phyloP scores from a whole-genome alignment of 2,797 vertebrate species.

The Emydoidea blandingii region DNA sequence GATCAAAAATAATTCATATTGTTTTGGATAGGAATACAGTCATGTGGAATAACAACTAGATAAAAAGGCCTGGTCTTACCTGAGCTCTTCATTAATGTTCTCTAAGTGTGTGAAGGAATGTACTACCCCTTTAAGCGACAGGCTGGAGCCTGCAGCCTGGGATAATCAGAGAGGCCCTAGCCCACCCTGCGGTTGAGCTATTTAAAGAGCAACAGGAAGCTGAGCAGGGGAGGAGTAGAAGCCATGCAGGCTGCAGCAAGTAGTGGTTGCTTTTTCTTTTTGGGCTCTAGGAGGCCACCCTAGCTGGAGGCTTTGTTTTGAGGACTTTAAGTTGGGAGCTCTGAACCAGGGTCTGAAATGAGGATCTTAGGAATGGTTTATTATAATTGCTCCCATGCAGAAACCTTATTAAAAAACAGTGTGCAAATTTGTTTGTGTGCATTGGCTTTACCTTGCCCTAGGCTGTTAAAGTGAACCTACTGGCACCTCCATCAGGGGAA shows the following conservation, averaged over 20 bases:
- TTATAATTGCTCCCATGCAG: neutral
- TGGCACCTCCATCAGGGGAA: no score
- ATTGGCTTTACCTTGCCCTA: no score
- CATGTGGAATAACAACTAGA: neutral
- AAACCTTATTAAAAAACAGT: neutral
- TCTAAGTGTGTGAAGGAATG: neutral
- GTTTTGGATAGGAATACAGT: neutral
- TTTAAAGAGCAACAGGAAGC: neutral
- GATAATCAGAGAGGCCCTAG: neutral
- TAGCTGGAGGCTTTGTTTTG: no score
- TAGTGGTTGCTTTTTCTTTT: neutral
- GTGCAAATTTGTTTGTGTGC: no score
- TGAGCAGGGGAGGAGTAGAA: neutral
- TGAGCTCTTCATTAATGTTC: neutral
- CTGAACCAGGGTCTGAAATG: no score
- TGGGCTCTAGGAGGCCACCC: neutral
- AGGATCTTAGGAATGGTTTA: neutral
- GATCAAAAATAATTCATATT: neutral
- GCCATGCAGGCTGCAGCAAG: neutral
- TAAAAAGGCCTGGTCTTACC: neutral
- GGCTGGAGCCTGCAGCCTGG: neutral
- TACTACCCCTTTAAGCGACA: neutral
- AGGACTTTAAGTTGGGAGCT: no score
- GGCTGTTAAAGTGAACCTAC: no score
- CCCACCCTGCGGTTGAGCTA: neutral